phyloP scores from a whole-genome alignment of 2,113 vertebrate species.

The Brachionichthys hirsutus region DNA sequence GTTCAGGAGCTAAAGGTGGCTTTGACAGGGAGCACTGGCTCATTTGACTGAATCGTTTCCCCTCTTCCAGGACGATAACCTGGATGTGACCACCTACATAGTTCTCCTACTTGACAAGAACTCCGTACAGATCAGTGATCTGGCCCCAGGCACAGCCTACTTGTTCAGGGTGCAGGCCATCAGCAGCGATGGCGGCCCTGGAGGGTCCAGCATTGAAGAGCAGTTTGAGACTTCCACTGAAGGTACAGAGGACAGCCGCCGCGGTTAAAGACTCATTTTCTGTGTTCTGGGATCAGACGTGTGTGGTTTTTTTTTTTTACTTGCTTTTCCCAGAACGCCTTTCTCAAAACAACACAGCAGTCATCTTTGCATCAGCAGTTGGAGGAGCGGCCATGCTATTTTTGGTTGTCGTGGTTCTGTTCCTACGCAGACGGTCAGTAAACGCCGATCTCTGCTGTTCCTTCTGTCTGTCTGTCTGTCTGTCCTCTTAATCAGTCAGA shows the following conservation, averaged over 20 bases:
- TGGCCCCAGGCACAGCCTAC: conserved; percentile 84
- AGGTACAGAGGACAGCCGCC: conserved; percentile 40
- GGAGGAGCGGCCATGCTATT: conserved; percentile 73
- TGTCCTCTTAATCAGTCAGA: conserved; percentile 34
- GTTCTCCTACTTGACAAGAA: conserved; percentile 85
- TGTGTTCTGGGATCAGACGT: conserved; percentile 2
- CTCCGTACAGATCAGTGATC: conserved; percentile 79
- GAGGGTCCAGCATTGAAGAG: conserved; percentile 81
- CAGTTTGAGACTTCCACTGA: conserved; percentile 84
- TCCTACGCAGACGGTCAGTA: conserved; percentile 81
- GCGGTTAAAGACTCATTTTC: neutral
- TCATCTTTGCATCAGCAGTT: conserved; percentile 67
- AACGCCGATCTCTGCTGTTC: neutral
- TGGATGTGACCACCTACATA: conserved; percentile 85
- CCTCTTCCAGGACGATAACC: conserved; percentile 66
- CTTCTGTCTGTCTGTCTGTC: conserved; percentile 5
- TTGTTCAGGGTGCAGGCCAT: conserved; percentile 88
- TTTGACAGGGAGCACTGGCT: neutral
- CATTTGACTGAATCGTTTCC: neutral
- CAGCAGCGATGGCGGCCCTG: conserved; percentile 74
- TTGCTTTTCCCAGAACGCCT: conserved; percentile 40
- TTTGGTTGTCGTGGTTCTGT: conserved; percentile 73
- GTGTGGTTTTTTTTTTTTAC: neutral
- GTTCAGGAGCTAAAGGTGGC: neutral
- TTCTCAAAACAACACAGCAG: conserved; percentile 59